Base-by-base conservation (phyloP, 1,140 invertebrate genomes). In the Drosophila mojavensis region DNA sequence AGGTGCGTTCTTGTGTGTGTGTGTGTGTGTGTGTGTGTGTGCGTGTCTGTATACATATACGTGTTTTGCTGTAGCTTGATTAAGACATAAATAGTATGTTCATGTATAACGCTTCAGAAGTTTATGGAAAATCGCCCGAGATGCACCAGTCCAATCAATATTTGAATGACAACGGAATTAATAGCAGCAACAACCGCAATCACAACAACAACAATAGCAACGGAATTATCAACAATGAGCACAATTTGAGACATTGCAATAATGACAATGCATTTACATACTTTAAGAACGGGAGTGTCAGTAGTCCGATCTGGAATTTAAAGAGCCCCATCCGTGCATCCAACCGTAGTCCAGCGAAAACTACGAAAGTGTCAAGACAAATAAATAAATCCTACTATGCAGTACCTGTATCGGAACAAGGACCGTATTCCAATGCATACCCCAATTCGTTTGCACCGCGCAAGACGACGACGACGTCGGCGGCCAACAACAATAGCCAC, bases 181-280 rank as follows among this genome's bases (percentile, higher is more conserved):
- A 39, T 11, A 39, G 10, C 43, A 47, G 43, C 6, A 15, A 17
- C 43, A 47, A 47, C n/a, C n/a, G 6, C 5, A 47, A 47, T 7
- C n/a, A 20, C 26, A 71, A 41, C 24, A 73, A 65, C 43, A 69
- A 58, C 24, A 75, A 69, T 17, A 69, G 7, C 17, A 36, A 9
- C 4, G 5, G 15, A 4, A 39, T 11, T 13, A 1, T 17, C 43
- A 47, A 28, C 15, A 59, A 71, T 45, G 43, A 73, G 0, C 45
- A 30, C 13, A 41, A 78, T 47, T 26, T 61, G 30, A 80, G 77
- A 17, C 80, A 73, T 39, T 64, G 61, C 45, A 78, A 68, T 67
- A 67, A 54, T 62, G 84, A 88, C 66, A 84, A 72, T 78, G 75
- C 80, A 71, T 72, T 84, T 53, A 78, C 83, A 53, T 89, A 72